Evolutionary conservation across 2,797 vertebrate species (phyloP), one percentile per base, ranked within the genome.

Genomic region (Sebastes steindachneri): DNA sequence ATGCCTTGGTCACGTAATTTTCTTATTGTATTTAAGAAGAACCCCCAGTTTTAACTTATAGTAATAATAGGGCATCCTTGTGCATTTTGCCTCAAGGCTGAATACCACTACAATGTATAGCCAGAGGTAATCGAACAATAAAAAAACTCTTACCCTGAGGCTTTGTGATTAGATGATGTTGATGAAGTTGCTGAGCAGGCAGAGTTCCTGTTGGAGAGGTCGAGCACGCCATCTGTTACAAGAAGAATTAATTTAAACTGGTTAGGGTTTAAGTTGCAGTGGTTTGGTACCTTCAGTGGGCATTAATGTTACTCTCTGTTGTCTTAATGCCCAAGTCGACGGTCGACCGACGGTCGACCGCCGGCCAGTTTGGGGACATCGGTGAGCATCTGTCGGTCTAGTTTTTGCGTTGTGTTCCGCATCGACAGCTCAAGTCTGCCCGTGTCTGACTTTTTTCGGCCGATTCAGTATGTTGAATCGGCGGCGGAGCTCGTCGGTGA

Each of bases 121-220:
- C 73, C 14, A 88, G 2, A 80, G 41, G 28, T 54, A 73, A 29
- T 55, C 9, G 25, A 60, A 67, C 4, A 72, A 65, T 4, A 73
- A 67, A 48, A 77, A 41, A 68, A 68, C 86, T 95, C 98, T 98
- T 96, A 99, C 99, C 97, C 97, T 96, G 96, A 96, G 93, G 95
- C 75, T 92, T 96, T 97, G 93, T 95, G 96, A 95, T 96, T 96
- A 92, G 95, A 95, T 33, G 79, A 63, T 68, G 83, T 48, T 87
- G 95, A 95, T 77, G 94, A 94, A 91, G 96, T 94, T 86, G 95
- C 93, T 93, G 96, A 96, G 93, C 89, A 95, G 91, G 93, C 92
- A 93, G 88, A 94, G 89, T 94, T 97, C 92, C 97, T 97, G 95
- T 98, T 99, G 86, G 99, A 99, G 92, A 99, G 99, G 96, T 99